Conservation (phyloP, 2,888 invertebrate genomes). For the Cactoblastis cactorum region DNA sequence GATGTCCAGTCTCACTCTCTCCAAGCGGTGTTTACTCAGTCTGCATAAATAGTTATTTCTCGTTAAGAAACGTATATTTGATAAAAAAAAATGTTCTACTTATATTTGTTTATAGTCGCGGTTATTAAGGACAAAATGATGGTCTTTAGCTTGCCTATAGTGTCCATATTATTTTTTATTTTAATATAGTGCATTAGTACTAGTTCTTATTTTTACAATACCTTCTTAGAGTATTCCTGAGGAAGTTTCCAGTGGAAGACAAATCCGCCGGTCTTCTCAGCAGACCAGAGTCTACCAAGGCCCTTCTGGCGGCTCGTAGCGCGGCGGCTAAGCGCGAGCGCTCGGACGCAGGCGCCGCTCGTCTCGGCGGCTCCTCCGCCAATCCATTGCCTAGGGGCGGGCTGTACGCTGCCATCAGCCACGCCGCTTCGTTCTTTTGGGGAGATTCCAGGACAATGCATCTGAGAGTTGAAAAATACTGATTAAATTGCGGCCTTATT, state of each 20-base stretch:
- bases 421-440: constrained; percentile 94
- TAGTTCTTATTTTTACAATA: constrained; percentile 24
- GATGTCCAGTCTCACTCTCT: constrained; percentile 79
- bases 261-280: constrained; percentile 89
- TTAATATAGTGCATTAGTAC: too few relatives aligned
- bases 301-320: constrained; percentile 89
- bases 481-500: too few relatives aligned
- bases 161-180: too few relatives aligned
- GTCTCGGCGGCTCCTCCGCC: constrained; percentile 81
- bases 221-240: constrained; percentile 92
- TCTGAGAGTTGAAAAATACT: too few relatives aligned
- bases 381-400: constrained; percentile 91
- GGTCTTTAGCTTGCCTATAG: too few relatives aligned
- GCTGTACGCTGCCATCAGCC: constrained; percentile 94
- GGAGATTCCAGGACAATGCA: constrained; percentile 96
- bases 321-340: constrained; percentile 92
- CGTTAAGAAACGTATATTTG: too few relatives aligned
- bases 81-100: too few relatives aligned
- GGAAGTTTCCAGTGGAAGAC: constrained; percentile 88
- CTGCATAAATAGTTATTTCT: constrained; percentile 34
- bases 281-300: constrained; percentile 89
- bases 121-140: too few relatives aligned
- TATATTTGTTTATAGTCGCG: too few relatives aligned
- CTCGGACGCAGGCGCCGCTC: constrained; percentile 91
- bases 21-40: constrained; percentile 90